Base-by-base conservation (phyloP, 2,888 invertebrate species). In the Meta bourneti region DNA sequence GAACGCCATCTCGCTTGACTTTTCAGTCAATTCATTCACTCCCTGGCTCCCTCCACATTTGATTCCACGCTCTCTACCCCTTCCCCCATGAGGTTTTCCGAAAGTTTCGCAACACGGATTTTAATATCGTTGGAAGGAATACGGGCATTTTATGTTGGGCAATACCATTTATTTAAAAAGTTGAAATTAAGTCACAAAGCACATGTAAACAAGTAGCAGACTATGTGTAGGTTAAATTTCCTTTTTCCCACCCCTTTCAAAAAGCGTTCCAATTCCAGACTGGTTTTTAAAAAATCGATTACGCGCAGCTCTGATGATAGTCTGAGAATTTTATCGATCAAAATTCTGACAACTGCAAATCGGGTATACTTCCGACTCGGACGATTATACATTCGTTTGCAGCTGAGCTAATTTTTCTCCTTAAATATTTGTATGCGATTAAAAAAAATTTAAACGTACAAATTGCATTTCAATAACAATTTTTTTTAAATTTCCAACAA, bases 11-110 rank as follows among this genome's bases (percentile, higher is more conserved):
- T 20, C 48, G 61, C 79, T 79, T 6, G 61, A 69, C 54, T 79
- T 61, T 61, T 54, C 61, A 69, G 84, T 84, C 84, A 84, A 84
- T 84, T 54, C 75, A 13, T 84, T 84, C 74, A 11, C 9, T 84
- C 84, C 16, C 34, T 34, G 34, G 34, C 34, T 61, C 48, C 9
- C 75, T 34, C 49, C 13, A n/a, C 9, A 6, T 13, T 20, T 61
- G 75, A 75, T 75, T 75, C 78, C n/a, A 49, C 0, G 52, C 61
- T 61, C 61, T 9, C 16, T 61, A 6, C 61, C 61, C 61, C 8
- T 61, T 9, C 61, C 61, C 8, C 61, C 8, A 0, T 16, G 61
- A 11, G 61, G 61, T 61, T 61, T 61, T 9, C 9, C 6, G 61
- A 11, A 9, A 6, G 61, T 61, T 61, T 61, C 61, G 61, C 61